Percentiles rank a stretch among this genome's conserved stretches.
Evolutionary conservation across 2,113 vertebrate genomes (phyloP).

Genomic region (Procavia capensis): DNA sequence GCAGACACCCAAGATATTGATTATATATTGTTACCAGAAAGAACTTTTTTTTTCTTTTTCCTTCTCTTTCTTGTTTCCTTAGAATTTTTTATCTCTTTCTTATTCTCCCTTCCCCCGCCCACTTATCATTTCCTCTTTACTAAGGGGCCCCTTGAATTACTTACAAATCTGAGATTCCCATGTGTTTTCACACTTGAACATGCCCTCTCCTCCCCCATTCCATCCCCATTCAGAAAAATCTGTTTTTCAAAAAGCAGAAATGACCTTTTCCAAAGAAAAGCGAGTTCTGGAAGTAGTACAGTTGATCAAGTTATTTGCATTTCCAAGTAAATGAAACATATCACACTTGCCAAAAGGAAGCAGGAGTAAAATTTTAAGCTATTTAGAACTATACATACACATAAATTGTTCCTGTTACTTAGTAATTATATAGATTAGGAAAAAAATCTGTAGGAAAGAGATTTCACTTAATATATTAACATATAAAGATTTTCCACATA

Average conservation of each 20-base stretch:
- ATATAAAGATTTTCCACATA: slow-evolving; percentile 26
- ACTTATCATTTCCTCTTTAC: slow-evolving; percentile 24
- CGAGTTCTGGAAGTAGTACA: slow-evolving; percentile 6
- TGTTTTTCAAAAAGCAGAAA: slow-evolving; percentile 57
- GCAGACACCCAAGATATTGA: not conserved
- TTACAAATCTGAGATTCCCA: slow-evolving; percentile 16
- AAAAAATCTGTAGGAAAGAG: slow-evolving; percentile 18
- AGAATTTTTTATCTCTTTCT: not conserved
- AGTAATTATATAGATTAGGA: not conserved
- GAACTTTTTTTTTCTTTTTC: not conserved
- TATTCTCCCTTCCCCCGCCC: not conserved
- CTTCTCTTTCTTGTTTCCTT: not conserved
- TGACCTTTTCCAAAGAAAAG: slow-evolving; percentile 48
- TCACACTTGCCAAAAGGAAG: no score
- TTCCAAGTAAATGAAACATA: slow-evolving; percentile 44
- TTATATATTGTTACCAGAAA: not conserved
- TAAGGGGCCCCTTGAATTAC: not conserved
- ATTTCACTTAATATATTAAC: not conserved
- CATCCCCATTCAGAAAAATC: not conserved
- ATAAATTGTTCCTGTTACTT: slow-evolving; percentile 24
- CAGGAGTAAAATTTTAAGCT: not conserved
- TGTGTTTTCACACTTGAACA: slow-evolving; percentile 28
- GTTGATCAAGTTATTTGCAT: not conserved
- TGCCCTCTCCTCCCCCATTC: not conserved
- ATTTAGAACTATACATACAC: not conserved